Evolutionary conservation across 2,113 vertebrate species (phyloP), one percentile per base, ranked within the genome.

Genomic region (Dasypus novemcinctus): DNA sequence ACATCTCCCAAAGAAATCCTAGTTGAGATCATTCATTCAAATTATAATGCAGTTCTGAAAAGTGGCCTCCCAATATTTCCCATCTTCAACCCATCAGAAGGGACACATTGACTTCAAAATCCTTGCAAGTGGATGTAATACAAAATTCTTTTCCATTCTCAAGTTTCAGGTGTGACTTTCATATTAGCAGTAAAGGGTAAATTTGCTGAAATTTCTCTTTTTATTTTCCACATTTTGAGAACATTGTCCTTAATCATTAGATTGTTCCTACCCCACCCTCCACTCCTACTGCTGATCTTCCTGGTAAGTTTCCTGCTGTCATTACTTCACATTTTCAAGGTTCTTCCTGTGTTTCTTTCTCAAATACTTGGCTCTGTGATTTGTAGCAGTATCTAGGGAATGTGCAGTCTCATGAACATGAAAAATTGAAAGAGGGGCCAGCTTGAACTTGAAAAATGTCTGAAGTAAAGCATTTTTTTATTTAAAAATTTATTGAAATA

Each of bases 151-250:
- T 83, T 68, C 31, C 29, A 81, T 72, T 64, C 59, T 87, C 29
- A 72, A 90, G 7, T 75, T 87, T 61, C 20, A 43, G 31, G 7
- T 90, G 10, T 75, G 6, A 84, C 64, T 90, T 54, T 92, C 27
- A 46, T 14, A 12, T 64, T 80, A 69, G 23, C 31, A 90, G 20
- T 59, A 59, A 79, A 21, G 2, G 69, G 2, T 36, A 33, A 71
- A 61, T 68, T 94, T 88, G 36, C 27, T 96, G 66, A 75, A 94
- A 69, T 90, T 49, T 90, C 33, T 78, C 15, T 63, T 52, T 52
- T 66, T 80, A 2, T 64, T 87, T 68, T 66, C 92, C 57, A 49
- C 49, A 46, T 1, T 71, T 90, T 80, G 54, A 87, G 81, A 94
- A 71, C 23, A 38, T n/a, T 86, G 5, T 41, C 49, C 33, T 64